Evolutionary conservation across 1,140 invertebrate genomes (phyloP), one percentile per base, ranked within the genome.

Genomic region (Polyergus mexicanus): DNA sequence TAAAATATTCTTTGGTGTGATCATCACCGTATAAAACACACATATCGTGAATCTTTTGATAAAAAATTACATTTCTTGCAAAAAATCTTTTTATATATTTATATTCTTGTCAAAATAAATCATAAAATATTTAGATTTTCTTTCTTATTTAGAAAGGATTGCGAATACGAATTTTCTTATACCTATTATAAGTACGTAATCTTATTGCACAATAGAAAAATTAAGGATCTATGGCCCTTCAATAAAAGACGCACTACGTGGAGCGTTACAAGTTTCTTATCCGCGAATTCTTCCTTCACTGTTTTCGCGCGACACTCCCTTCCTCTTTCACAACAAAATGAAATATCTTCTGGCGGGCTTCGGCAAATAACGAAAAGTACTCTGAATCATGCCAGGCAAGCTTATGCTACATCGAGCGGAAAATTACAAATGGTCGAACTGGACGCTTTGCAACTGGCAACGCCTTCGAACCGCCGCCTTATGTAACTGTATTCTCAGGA

Each of bases 361-460:
- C 62, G 72, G 86, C 85, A 89, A 92, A 91, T 89, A 92, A 89
- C 91, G 85, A 63, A 87, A 75, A 88, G 90, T 86, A 75, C 84
- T 86, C 88, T 85, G 88, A 92, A 91, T 93, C 91, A 88, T 92
- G 92, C 84, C 92, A 90, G 86, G 86, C 58, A 90, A 93, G 89
- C 91, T 91, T 89, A 89, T 90, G 92, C 88, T 90, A 93, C 90
- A 92, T 92, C 84, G 92, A 91, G 89, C 86, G 92, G 88, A 93
- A 93, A 93, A 93, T 93, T 93, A 93, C 92, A 92, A 92, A 92
- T 91, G 89, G 90, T 60, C 91, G 85, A 84, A 63, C 85, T 65
- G 72, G 80, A 87, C 78, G 75, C 75, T 44, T 72, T 90, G 86
- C 90, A 92, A 91, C 91, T 92, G 88, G 86, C 89, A 91, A 92